phyloP scores from a whole-genome alignment of 2,113 vertebrate genomes.

The Spilogale gracilis region DNA sequence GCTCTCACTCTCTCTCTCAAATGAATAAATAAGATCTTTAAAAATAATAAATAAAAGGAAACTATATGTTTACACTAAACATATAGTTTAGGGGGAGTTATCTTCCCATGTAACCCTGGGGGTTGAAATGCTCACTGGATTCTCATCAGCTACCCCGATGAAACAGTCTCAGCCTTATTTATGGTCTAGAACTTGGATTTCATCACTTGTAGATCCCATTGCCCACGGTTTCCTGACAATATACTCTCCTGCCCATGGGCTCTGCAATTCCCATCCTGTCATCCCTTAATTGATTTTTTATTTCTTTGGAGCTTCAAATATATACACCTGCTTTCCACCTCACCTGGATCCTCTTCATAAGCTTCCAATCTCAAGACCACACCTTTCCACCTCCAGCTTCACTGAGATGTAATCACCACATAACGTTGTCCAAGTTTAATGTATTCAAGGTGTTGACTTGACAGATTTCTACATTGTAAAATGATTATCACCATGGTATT shows the following conservation, averaged over 20 bases:
- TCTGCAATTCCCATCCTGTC: background rate
- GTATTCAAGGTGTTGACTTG: background rate
- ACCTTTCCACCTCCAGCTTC: background rate
- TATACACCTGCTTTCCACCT: background rate
- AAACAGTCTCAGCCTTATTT: background rate
- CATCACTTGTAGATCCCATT: too few relatives aligned
- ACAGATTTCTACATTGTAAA: background rate
- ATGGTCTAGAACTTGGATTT: background rate
- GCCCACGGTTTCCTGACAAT: background rate
- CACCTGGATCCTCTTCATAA: conserved; percentile 30
- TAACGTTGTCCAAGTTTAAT: background rate
- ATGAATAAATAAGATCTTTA: too few relatives aligned
- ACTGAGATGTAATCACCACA: background rate
- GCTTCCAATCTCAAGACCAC: background rate
- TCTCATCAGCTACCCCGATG: background rate
- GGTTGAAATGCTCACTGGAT: background rate
- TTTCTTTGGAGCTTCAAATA: background rate
- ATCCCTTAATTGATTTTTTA: background rate
- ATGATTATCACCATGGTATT: background rate
- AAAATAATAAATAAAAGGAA: background rate
- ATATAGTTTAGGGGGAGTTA: background rate
- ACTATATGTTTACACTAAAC: background rate
- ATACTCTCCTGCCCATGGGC: background rate
- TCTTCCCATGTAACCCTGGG: background rate
- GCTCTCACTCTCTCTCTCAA: too few relatives aligned